These are phyloP conservation scores for Ammodytes dubius DNA, from an alignment of 2,113 vertebrate genomes.

Conservation along the genomic window DNA sequence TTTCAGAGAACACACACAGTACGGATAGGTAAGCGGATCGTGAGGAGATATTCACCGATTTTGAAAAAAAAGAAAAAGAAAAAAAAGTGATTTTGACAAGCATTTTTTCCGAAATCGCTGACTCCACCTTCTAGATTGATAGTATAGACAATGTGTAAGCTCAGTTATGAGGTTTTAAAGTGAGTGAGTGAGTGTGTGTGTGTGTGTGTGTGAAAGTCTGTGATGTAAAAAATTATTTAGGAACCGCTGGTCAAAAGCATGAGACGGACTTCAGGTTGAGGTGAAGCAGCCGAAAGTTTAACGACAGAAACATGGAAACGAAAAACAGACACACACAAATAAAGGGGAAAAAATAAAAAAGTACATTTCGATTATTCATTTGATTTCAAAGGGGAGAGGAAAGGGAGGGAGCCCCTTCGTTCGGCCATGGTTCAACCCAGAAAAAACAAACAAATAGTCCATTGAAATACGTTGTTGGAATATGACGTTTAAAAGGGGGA, in stretches of 20 bases:
- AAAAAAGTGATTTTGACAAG: too few relatives aligned
- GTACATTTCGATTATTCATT: slow-evolving; percentile 38
- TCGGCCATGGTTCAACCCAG: slow-evolving; percentile 7
- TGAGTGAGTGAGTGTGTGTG: slow-evolving; percentile 3
- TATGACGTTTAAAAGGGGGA: slow-evolving; percentile 2
- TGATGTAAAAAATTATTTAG: slow-evolving; percentile 23
- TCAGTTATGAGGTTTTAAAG: slow-evolving; percentile 57
- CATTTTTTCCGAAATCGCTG: too few relatives aligned
- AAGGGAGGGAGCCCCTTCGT: slow-evolving; percentile 1
- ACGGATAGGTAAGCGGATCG: too few relatives aligned
- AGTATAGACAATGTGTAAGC: background rate
- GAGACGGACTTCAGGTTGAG: background rate
- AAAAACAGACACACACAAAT: slow-evolving; percentile 24
- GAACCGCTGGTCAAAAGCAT: slow-evolving; percentile 48
- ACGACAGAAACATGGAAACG: slow-evolving; percentile 19
- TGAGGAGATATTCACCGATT: too few relatives aligned
- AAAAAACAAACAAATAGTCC: background rate
- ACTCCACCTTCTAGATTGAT: background rate
- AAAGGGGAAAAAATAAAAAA: slow-evolving; percentile 50
- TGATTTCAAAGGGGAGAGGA: slow-evolving; percentile 10
- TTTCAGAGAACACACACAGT: too few relatives aligned
- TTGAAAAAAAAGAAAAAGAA: too few relatives aligned
- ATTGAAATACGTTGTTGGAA: background rate
- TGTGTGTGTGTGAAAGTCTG: background rate
- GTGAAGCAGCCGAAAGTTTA: slow-evolving; percentile 37